phyloP scores from a whole-genome alignment of 2,113 vertebrate species.

The Tinamus guttatus region DNA sequence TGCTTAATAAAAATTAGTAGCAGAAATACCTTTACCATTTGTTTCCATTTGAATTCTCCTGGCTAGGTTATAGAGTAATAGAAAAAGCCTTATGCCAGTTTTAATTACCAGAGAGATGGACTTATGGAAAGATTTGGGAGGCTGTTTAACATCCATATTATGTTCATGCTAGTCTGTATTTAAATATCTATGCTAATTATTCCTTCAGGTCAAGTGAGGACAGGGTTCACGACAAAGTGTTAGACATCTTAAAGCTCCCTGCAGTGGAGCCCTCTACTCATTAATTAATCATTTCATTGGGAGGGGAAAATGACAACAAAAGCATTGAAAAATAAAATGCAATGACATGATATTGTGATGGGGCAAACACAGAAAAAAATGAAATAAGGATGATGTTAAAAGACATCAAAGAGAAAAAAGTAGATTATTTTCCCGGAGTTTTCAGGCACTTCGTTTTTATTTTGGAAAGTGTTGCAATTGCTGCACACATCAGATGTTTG shows the following conservation, averaged over 20 bases:
- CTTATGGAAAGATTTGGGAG: not conserved
- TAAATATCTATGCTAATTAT: not conserved
- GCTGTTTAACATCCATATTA: not conserved
- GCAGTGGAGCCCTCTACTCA: not conserved
- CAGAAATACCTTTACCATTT: not conserved
- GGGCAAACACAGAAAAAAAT: not conserved
- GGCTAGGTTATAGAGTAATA: not conserved
- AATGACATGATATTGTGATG: not conserved
- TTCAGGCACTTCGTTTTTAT: slow-evolving; percentile 11
- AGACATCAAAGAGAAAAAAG: not conserved
- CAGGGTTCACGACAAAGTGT: not conserved
- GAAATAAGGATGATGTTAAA: not conserved
- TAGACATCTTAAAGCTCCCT: not conserved
- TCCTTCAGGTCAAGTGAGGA: not conserved
- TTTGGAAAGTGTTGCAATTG: slow-evolving; percentile 33
- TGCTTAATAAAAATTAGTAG: not conserved
- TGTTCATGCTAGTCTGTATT: not conserved
- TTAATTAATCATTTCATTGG: not conserved
- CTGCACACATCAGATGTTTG: slow-evolving; percentile 44
- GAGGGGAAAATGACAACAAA: not conserved
- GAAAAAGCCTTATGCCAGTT: not conserved
- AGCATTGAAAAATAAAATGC: not conserved
- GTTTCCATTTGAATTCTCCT: not conserved
- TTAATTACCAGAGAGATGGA: not conserved
- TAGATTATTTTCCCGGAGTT: slow-evolving; percentile 13